Evolutionary conservation across 53 echinoderm and acorn worm species (phyloP).

Genomic region (Arbacia lixula): DNA sequence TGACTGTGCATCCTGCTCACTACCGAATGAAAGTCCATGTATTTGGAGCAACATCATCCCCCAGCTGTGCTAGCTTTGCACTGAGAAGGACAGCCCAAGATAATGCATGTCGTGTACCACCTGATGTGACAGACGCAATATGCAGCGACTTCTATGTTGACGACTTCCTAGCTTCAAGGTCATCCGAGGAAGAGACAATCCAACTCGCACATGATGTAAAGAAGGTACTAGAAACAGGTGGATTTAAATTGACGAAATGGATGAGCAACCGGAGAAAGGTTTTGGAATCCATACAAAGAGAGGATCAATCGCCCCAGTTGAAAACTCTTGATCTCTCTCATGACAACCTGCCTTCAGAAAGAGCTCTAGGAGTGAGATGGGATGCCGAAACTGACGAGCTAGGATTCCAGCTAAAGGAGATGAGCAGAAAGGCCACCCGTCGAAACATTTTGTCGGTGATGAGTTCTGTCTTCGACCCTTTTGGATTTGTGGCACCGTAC

Average conservation of each 20-base stretch:
- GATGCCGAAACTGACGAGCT: conserved; percentile 50
- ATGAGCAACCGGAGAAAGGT: background rate
- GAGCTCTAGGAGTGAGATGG: conserved; percentile 43
- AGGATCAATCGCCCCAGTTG: background rate
- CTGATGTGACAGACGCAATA: conserved; percentile 61
- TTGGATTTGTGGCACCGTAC: conserved; percentile 53
- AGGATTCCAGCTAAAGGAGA: conserved; percentile 20
- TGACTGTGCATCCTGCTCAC: background rate
- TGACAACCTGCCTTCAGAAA: background rate
- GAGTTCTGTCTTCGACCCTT: conserved; percentile 61
- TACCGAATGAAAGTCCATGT: conserved; percentile 75
- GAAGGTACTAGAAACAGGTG: background rate
- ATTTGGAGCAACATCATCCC: conserved; percentile 69
- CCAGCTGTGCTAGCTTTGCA: conserved; percentile 68
- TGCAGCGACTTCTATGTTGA: conserved; percentile 72
- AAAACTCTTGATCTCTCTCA: background rate
- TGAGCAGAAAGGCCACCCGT: conserved; percentile 17
- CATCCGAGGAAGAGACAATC: conserved; percentile 26
- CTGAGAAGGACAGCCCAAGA: conserved; percentile 65
- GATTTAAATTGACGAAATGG: background rate
- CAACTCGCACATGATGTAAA: background rate
- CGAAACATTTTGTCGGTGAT: conserved; percentile 58
- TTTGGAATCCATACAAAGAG: background rate
- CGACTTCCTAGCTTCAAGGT: conserved; percentile 57
- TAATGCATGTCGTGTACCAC: background rate